Evolutionary conservation across 2,888 invertebrate genomes (phyloP).

Genomic region (Pilophorus perplexus): DNA sequence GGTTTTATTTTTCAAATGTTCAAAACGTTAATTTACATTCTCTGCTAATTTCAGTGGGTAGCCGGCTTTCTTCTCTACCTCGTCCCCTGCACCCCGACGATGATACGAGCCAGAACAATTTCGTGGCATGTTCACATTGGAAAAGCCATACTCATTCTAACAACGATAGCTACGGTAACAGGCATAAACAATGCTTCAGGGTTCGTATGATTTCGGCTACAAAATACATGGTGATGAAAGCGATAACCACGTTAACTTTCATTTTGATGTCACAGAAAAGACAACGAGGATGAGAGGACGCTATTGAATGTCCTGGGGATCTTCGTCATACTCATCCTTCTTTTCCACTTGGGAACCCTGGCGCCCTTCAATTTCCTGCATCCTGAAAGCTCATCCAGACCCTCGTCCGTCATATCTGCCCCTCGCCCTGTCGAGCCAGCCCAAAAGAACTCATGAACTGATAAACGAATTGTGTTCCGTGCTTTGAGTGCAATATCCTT

Average conservation of each 20-base stretch:
- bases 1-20: background rate
- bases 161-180: slow-evolving; percentile 32
- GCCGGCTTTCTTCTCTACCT: slow-evolving; percentile 27
- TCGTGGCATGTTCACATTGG: slow-evolving; percentile 38
- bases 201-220: too few species aligned
- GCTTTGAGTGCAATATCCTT: too few species aligned
- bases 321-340: background rate
- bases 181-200: slow-evolving; percentile 17
- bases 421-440: too few species aligned
- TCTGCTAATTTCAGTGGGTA: slow-evolving; percentile 19
- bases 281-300: background rate
- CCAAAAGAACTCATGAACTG: too few species aligned
- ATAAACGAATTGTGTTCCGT: too few species aligned
- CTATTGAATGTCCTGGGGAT: slow-evolving; percentile 18
- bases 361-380: too few species aligned
- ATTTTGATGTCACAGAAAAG: background rate
- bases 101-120: slow-evolving; percentile 21
- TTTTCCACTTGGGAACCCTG: slow-evolving; percentile 13
- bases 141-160: slow-evolving; percentile 31
- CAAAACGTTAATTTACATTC: background rate
- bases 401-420: too few species aligned
- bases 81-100: slow-evolving; percentile 8
- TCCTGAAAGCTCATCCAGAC: too few species aligned
- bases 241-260: too few species aligned
- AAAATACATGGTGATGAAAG: too few species aligned